A percentile compares a stretch with the other conserved stretches of the same genome.
Conservation (phyloP, 2,797 vertebrate genomes). For the Eidolon dupreanum region DNA sequence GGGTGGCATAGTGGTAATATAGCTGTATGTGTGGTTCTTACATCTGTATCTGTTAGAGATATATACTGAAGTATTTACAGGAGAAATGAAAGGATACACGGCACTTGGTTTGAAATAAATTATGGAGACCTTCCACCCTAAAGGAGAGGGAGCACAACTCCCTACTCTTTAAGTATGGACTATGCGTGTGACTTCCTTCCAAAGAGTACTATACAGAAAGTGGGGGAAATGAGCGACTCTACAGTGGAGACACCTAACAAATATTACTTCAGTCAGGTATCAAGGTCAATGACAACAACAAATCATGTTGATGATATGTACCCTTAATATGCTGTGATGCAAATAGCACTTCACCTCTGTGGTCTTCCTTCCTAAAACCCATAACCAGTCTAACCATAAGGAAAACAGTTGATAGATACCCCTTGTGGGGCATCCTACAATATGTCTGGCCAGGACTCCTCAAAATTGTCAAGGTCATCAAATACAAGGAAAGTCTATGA, state of each 20-base stretch:
- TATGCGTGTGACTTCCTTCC: not conserved
- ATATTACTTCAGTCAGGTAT: not conserved
- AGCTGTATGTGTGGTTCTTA: not conserved
- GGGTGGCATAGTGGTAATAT: rapidly evolving
- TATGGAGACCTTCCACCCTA: no score
- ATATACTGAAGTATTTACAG: not conserved
- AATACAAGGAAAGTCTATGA: not conserved
- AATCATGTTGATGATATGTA: rapidly evolving
- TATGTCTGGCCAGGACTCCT: not conserved
- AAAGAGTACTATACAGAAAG: not conserved
- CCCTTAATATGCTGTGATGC: not conserved
- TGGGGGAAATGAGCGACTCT: not conserved
- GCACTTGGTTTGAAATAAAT: not conserved
- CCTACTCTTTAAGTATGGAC: not conserved
- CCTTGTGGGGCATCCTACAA: not conserved
- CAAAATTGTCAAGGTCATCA: not conserved
- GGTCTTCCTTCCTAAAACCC: not conserved
- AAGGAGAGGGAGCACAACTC: not conserved
- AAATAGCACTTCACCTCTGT: not conserved
- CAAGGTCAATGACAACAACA: not conserved
- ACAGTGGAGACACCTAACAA: not conserved
- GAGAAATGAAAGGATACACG: not conserved
- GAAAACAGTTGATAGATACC: not conserved
- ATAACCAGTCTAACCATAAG: not conserved
- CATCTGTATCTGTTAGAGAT: not conserved